Percentiles rank a stretch among this genome's conserved stretches.
These are phyloP conservation scores for Enteromius trimaculatus DNA, from an alignment of 2,797 vertebrate species.

Conservation along the genomic window DNA sequence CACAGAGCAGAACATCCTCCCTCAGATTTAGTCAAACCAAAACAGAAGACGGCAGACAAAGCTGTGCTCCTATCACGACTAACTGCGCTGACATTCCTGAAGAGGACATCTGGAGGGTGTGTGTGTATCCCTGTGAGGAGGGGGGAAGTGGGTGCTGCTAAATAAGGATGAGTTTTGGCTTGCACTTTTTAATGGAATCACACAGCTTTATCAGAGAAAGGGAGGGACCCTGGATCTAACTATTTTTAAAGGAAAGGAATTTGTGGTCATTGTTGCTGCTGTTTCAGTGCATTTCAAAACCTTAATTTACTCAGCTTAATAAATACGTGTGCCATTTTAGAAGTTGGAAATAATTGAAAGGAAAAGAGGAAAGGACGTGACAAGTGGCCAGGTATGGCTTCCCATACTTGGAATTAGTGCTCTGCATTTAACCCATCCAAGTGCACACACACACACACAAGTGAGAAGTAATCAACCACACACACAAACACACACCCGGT, in stretches of 20 bases:
- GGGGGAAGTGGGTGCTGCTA: conserved; percentile 13
- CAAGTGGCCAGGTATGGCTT: no score
- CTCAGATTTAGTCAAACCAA: conserved; percentile 55
- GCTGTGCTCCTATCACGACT: conserved; percentile 67
- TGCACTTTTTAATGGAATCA: conserved; percentile 30
- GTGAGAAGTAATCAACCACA: no score
- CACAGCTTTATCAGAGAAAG: conserved; percentile 29
- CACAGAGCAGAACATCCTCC: conserved; percentile 60
- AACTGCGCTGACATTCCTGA: conserved; percentile 67
- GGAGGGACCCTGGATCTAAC: conserved; percentile 23
- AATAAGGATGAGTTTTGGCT: conserved; percentile 42
- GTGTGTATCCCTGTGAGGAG: conserved; percentile 31
- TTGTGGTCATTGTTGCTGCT: neutral
- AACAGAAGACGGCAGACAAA: conserved; percentile 64
- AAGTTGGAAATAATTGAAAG: no score
- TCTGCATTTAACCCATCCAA: no score
- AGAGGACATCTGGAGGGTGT: conserved; percentile 62
- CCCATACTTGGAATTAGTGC: no score
- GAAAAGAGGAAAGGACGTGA: no score
- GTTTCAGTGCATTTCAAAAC: neutral
- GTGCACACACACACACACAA: no score
- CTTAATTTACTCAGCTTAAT: neutral
- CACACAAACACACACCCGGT: no score
- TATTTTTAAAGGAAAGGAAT: conserved; percentile 39
- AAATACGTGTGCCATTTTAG: neutral